These are phyloP conservation scores for human DNA, from an alignment of 2,113 vertebrate genomes.

Conservation along the genomic window GRCh38 chr13:27591501-27592000, in stretches of 20 bases:
- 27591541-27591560: neutral
- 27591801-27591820: neutral
- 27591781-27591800: neutral
- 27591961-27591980: neutral
- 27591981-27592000: neutral
- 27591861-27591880: neutral
- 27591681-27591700: neutral
- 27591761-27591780: neutral
- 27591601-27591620: neutral
- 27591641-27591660: neutral
- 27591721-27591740: neutral
- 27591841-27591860: neutral
- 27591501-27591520: neutral
- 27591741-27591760: neutral
- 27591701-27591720: neutral
- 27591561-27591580: neutral
- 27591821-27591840: neutral
- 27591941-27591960: neutral
- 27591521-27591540: neutral
- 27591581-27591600: neutral
- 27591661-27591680: neutral
- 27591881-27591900: neutral
- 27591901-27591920: neutral
- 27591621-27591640: neutral
- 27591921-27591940: neutral